Percentiles rank a stretch among this genome's conserved stretches.
phyloP scores from a whole-genome alignment of 1,140 invertebrate species.

The Glossosoma conforme region DNA sequence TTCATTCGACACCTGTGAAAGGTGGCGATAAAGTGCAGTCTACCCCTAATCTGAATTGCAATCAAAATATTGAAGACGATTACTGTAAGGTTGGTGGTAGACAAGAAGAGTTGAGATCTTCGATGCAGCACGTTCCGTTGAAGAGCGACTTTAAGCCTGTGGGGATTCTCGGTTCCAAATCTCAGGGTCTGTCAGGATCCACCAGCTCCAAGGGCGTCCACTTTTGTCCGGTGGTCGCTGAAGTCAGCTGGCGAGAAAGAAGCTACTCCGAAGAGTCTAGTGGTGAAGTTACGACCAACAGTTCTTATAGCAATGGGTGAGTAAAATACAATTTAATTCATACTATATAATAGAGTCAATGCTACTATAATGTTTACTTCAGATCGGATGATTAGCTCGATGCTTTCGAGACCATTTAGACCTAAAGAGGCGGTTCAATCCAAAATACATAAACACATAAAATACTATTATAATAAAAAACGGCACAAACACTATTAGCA shows the following conservation, averaged over 20 bases:
- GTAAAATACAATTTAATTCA: too few species aligned
- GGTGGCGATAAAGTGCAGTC: constrained; percentile 52
- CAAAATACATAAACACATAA: too few species aligned
- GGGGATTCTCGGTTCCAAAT: constrained; percentile 47
- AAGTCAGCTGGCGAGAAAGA: constrained; percentile 64
- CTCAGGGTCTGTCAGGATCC: constrained; percentile 43
- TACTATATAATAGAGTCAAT: too few species aligned
- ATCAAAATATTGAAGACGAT: constrained; percentile 33
- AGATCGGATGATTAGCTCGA: too few species aligned
- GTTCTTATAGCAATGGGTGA: constrained; percentile 27
- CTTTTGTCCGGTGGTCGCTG: constrained; percentile 66
- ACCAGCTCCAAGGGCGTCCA: constrained; percentile 53
- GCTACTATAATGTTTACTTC: too few species aligned
- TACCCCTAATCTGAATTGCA: constrained; percentile 58
- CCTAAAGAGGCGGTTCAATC: too few species aligned
- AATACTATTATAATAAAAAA: too few species aligned
- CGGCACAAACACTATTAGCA: too few species aligned
- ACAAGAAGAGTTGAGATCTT: constrained; percentile 49
- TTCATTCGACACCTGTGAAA: constrained; percentile 41
- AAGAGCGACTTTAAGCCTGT: constrained; percentile 43
- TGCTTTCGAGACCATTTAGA: too few species aligned
- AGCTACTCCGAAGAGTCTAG: constrained; percentile 38
- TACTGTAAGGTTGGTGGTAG: constrained; percentile 34
- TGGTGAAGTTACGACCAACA: constrained; percentile 33
- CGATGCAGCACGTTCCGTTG: constrained; percentile 51